Evolutionary conservation across 1,140 invertebrate genomes (phyloP).

Genomic region (Polyergus mexicanus): DNA sequence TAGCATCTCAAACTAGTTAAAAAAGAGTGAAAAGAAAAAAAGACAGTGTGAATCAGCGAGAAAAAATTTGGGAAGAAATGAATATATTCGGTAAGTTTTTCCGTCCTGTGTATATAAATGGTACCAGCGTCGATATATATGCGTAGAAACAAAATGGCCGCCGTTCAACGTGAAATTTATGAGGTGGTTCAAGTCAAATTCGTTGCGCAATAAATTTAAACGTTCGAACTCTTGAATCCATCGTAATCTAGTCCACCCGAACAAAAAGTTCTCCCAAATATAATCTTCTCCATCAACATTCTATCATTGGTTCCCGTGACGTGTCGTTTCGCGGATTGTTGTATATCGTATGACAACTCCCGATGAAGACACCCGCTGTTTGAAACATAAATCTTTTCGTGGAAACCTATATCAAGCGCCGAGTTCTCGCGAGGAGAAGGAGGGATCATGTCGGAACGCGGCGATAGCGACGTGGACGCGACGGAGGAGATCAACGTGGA

Average conservation of each 20-base stretch:
- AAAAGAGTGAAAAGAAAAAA: neutral
- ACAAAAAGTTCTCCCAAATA: neutral
- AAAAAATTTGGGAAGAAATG: neutral
- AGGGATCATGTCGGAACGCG: conserved; percentile 83
- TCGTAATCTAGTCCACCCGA: conserved; percentile 9
- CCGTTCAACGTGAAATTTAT: neutral
- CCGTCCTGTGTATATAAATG: conserved; percentile 13
- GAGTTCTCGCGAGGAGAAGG: conserved; percentile 13
- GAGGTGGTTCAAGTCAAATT: neutral
- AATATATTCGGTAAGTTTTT: conserved; percentile 7
- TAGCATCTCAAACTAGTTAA: neutral
- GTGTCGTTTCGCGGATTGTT: neutral
- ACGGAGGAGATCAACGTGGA: conserved; percentile 85
- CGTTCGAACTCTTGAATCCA: neutral
- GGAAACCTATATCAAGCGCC: conserved; percentile 6
- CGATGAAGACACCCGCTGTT: conserved; percentile 14
- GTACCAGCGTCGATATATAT: neutral
- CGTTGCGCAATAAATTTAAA: conserved; percentile 15
- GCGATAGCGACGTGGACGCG: conserved; percentile 82
- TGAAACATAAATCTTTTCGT: neutral
- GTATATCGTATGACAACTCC: neutral
- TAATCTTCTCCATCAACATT: neutral
- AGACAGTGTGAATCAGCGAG: neutral
- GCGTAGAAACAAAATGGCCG: conserved; percentile 59
- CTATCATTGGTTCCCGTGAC: neutral